Conservation (phyloP, 2,113 vertebrate genomes). For the Bufo gargarizans region DNA sequence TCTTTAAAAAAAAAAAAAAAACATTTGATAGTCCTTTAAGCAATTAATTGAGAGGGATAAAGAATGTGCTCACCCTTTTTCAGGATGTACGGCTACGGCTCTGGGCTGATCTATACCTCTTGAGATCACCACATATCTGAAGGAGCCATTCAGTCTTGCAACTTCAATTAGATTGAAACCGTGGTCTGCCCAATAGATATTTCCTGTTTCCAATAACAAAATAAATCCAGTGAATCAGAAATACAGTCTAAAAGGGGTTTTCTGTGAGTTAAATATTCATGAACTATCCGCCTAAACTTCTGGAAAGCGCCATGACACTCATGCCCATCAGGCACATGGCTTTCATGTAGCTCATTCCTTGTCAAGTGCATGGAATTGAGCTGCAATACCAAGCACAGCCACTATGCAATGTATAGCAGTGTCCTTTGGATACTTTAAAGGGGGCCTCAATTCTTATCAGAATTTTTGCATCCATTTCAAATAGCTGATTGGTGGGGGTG, state of each 20-base stretch:
- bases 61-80: constrained; percentile 76
- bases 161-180: constrained; percentile 97
- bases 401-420: no score
- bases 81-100: constrained; percentile 92
- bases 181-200: constrained; percentile 98
- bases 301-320: no score
- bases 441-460: no score
- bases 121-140: constrained; percentile 92
- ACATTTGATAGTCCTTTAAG: not conserved
- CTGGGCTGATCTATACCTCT: constrained; percentile 93
- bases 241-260: not conserved
- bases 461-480: no score
- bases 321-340: no score
- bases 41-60: not conserved
- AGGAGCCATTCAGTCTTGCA: constrained; percentile 90
- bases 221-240: not conserved
- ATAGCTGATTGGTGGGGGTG: no score
- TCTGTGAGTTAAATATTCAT: no score
- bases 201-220: constrained; percentile 74
- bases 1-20: not conserved
- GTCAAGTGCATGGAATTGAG: no score
- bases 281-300: no score
- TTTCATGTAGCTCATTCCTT: no score
- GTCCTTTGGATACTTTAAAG: no score
- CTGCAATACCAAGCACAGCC: no score